These are phyloP conservation scores for Penaeus monodon DNA, from an alignment of 2,888 invertebrate species.

Conservation along the genomic window DNA sequence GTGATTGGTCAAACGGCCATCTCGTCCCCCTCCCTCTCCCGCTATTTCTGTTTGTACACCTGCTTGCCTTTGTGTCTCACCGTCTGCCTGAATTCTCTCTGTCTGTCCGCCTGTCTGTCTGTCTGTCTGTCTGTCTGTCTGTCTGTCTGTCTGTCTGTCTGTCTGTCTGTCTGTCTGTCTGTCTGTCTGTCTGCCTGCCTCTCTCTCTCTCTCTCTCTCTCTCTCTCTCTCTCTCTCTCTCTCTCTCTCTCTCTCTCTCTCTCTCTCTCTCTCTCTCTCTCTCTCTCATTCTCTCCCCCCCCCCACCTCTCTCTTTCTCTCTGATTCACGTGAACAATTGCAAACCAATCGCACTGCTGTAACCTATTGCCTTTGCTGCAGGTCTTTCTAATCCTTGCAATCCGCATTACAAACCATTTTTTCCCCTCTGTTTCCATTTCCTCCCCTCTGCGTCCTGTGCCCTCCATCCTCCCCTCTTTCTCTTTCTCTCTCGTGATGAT, in stretches of 20 bases:
- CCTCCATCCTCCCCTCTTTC: too few species aligned
- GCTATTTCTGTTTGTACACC: neutral
- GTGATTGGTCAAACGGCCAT: neutral
- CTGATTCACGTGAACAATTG: too few species aligned
- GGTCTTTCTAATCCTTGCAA: too few species aligned
- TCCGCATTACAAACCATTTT: too few species aligned
- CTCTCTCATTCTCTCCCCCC: neutral
- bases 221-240: neutral
- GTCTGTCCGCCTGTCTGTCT: neutral
- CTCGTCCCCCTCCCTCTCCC: constrained; percentile 8
- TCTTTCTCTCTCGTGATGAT: too few species aligned
- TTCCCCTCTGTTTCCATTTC: too few species aligned
- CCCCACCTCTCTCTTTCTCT: neutral
- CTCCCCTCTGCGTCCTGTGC: too few species aligned
- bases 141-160: neutral
- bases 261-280: neutral
- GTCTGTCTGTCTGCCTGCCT: neutral
- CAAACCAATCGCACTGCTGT: too few species aligned
- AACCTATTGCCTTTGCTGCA: too few species aligned
- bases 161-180: neutral
- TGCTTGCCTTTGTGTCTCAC: neutral
- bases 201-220: neutral
- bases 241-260: too few species aligned
- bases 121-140: neutral
- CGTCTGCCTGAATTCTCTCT: neutral